Evolutionary conservation across 2,888 invertebrate genomes (phyloP).

Genomic region (Macrophya annulata): DNA sequence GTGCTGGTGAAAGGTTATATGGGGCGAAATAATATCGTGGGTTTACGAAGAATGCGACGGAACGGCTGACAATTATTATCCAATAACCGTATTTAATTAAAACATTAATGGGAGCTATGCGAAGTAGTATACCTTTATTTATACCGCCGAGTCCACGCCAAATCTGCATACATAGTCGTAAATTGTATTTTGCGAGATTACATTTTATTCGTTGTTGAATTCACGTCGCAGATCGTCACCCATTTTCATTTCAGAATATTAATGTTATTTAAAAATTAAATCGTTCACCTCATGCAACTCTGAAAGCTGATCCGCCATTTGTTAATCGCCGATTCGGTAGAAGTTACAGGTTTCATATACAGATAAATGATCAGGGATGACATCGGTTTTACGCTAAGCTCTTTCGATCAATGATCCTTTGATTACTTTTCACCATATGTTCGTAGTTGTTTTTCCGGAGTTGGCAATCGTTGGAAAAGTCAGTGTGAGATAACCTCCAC

Average conservation of each 20-base stretch:
- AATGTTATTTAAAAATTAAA: not conserved
- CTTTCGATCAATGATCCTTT: not conserved
- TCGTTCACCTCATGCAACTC: not conserved
- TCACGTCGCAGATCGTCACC: not conserved
- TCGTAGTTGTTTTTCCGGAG: not conserved
- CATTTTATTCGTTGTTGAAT: not conserved
- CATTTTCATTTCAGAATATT: not conserved
- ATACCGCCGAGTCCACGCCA: not conserved
- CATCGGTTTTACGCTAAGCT: too few species aligned
- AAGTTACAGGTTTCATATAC: not conserved
- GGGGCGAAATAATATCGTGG: not conserved
- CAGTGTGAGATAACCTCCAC: not conserved
- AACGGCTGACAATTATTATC: conserved; percentile 2
- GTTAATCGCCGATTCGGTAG: not conserved
- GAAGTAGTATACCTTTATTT: not conserved
- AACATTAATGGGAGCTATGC: not conserved
- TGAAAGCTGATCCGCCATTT: not conserved
- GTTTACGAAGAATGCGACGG: not conserved
- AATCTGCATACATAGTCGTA: not conserved
- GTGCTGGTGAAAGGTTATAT: not conserved
- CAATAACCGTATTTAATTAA: conserved; percentile 1
- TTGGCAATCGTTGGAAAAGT: not conserved
- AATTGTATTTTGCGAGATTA: not conserved
- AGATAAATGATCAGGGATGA: too few species aligned
- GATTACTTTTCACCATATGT: not conserved